These are phyloP conservation scores for Tor tambroides DNA, from an alignment of 2,113 vertebrate genomes.

Conservation along the genomic window DNA sequence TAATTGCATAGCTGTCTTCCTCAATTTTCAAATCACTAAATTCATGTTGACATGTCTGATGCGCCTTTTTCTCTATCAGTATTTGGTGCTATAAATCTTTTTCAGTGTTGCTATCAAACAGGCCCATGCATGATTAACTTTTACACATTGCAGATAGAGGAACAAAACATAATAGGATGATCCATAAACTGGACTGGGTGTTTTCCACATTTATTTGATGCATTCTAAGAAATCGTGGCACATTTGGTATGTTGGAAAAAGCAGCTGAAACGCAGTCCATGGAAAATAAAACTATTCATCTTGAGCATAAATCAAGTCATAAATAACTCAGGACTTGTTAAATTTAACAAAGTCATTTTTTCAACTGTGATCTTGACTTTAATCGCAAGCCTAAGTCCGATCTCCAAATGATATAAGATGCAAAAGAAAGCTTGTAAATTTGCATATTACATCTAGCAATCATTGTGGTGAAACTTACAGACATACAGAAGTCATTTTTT, in stretches of 20 bases:
- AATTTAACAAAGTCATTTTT: not conserved
- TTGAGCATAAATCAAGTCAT: not conserved
- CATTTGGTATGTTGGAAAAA: not conserved
- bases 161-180: not conserved
- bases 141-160: not conserved
- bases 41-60: not conserved
- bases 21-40: not conserved
- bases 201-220: not conserved
- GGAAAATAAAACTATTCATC: not conserved
- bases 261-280: not conserved
- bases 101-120: not conserved
- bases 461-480: not conserved
- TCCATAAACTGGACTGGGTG: not conserved
- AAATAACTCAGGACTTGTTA: not conserved
- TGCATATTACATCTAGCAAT: not conserved
- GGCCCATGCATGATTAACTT: not conserved
- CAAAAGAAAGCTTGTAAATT: not conserved
- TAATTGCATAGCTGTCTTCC: not conserved
- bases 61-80: not conserved
- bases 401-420: not conserved
- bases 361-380: not conserved
- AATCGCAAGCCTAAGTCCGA: not conserved
- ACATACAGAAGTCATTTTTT: not conserved
- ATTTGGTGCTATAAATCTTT: not conserved
- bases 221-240: not conserved